Evolutionary conservation across 2,888 invertebrate genomes (phyloP), one percentile per base, ranked within the genome.

Genomic region (Electrophaes corylata): DNA sequence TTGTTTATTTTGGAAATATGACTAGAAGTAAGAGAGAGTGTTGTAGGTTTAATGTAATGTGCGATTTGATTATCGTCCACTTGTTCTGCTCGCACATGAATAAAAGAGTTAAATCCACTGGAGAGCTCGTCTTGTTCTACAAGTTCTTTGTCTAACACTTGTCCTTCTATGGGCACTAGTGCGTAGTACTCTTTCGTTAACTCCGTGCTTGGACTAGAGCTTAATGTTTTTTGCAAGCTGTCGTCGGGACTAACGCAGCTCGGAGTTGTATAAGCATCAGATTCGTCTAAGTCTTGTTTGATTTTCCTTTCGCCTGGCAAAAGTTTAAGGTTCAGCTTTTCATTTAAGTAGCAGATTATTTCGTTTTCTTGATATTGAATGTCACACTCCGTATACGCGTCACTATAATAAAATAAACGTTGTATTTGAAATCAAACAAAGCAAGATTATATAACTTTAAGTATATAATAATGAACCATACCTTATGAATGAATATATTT

Each of bases 401-500:
- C 92, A 72, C 93, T 93, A 83, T 53, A 72, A 73, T 48, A 56
- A 58, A 69, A 66, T 46, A 57, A 57, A 12, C 5, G 31, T 26
- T 4, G 45, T 43, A 39, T 44, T 57, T 23, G 11, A 45, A 18
- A 33, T 8, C n/a, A 33, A 31, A 52, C 31, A 5, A 51, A 33
- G 12, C 40, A 3, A n/a, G 29, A 29, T 3, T 11, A 19, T 10
- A 48, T 39, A 8, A 50, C 12, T 18, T 31, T 8, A 29, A 43
- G n/a, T n/a, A n/a, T 10, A 49, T 35, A 51, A 20, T 11, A 41
- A 35, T 49, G 20, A 54, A 43, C 23, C 65, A 75, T 84, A 91
- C 91, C 88, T 89, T 81, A 91, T 81, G 74, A 93, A 93, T 66
- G 92, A 91, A 81, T 91, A 91, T 73, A 88, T 84, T 78, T 92